Evolutionary conservation across 2,113 vertebrate species (phyloP).

Genomic region (Lonchura striata): DNA sequence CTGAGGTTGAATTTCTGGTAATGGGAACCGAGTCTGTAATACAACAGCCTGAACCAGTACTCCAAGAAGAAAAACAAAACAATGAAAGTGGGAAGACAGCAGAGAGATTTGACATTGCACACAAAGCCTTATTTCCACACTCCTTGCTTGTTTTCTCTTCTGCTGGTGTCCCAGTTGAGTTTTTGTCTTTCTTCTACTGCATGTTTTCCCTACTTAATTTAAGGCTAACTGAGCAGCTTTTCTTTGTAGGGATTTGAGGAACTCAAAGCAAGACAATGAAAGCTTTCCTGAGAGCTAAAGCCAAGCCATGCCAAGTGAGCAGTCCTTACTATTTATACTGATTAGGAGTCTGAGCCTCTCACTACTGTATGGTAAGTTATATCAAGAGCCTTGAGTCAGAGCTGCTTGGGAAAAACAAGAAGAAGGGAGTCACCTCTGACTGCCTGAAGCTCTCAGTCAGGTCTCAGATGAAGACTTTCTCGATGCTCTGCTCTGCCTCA

Average conservation of each 20-base stretch:
- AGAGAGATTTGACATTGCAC: not conserved
- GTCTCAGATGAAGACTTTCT: not conserved
- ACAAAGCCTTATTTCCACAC: not conserved
- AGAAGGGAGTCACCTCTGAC: not conserved
- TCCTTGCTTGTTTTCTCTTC: not conserved
- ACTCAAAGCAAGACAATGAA: not conserved
- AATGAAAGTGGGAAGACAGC: not conserved
- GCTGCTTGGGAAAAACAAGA: not conserved
- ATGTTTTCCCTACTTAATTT: not conserved
- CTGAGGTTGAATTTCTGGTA: not conserved
- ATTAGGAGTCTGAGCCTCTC: not conserved
- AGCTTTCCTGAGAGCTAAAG: not conserved
- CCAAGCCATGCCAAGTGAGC: not conserved
- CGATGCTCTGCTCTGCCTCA: fast-evolving
- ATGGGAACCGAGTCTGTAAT: not conserved
- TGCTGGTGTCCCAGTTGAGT: not conserved
- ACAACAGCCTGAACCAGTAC: not conserved
- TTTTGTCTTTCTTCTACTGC: not conserved
- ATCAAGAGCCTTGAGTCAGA: not conserved
- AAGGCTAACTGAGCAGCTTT: not conserved
- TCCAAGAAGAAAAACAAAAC: not conserved
- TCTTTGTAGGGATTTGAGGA: not conserved
- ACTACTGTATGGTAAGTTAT: not conserved
- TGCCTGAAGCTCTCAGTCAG: not conserved
- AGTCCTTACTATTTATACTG: not conserved